Evolutionary conservation across 2,888 invertebrate genomes (phyloP).

Genomic region (Papilio demoleus): DNA sequence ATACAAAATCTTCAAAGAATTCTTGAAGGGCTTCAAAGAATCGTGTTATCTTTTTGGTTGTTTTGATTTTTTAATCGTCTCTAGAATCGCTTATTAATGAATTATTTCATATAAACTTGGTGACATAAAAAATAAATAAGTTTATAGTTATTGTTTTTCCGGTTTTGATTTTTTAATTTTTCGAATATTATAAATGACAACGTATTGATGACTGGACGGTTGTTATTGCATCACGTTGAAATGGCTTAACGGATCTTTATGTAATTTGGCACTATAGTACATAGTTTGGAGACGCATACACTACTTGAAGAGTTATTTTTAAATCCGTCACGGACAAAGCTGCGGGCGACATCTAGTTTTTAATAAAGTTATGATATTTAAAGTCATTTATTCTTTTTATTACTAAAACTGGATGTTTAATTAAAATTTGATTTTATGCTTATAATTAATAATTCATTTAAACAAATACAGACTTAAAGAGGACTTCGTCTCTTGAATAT

Average conservation of each 20-base stretch:
- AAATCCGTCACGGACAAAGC: too few relatives aligned
- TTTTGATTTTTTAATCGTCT: conserved; percentile 71
- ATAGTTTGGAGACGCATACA: too few relatives aligned
- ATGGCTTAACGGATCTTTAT: too few relatives aligned
- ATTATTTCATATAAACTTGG: conserved; percentile 45
- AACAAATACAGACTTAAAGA: too few relatives aligned
- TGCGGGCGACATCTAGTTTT: too few relatives aligned
- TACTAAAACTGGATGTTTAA: not conserved
- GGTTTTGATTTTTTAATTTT: conserved; percentile 48
- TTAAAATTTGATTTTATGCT: not conserved
- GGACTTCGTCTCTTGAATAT: too few relatives aligned
- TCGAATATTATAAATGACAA: too few relatives aligned
- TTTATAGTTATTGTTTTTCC: conserved; percentile 22
- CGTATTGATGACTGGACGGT: too few relatives aligned
- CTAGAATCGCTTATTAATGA: conserved; percentile 57
- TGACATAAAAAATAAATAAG: conserved; percentile 30
- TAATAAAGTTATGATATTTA: too few relatives aligned
- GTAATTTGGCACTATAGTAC: too few relatives aligned
- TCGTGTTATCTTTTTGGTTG: conserved; percentile 65
- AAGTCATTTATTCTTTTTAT: not conserved
- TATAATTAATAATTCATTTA: not conserved
- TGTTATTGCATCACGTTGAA: too few relatives aligned
- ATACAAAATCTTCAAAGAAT: conserved; percentile 63
- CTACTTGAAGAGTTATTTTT: too few relatives aligned
- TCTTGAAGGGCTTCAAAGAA: conserved; percentile 74